Base-by-base conservation (phyloP, 2,113 vertebrate species). In the Gavia stellata region DNA sequence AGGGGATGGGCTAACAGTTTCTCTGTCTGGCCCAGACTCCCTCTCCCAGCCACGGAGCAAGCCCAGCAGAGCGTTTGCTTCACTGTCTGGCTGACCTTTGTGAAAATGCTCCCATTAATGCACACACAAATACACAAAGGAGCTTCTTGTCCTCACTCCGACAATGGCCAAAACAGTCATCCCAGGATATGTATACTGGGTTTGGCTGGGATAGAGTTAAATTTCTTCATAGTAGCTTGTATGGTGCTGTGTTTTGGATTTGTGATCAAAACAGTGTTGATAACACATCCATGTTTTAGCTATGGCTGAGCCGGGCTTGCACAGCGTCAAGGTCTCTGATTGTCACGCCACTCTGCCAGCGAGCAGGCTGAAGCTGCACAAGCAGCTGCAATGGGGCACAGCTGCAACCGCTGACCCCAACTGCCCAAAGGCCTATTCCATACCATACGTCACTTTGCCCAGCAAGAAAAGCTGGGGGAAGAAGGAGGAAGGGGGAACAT, bases 401-500 rank as follows among this genome's bases (percentile, higher is more conserved):
- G 42, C 55, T 0, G 2, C 8, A 4, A 40, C 25, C 19, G 61
- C 59, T 29, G 38, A 63, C 38, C 36, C 53, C 33, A 19, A 16
- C 40, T 23, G 19, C 2, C 72, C 40, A 7, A 9, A 36, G 73
- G 56, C 26, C 21, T 16, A 7, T 61, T 7, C 56, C 34, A 23
- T 1, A 17, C 19, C 10, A 3, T 6, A 17, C 4, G 1, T 4
- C 7, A 2, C n/a, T n/a, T n/a, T 17, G 55, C 55, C 47, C 47
- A 40, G 47, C 17, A 16, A 9, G 17, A 9, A 33, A 16, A 34
- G 47, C 6, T 34, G 59, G 14, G 28, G 26, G 36, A 38, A 62
- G 56, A 7, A 55, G 52, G 71, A 73, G 38, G 38, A 33, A 36
- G 10, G 25, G 21, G 10, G 28, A 7, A 50, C 3, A 1, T 14